These are phyloP conservation scores for Pristionchus fissidentatus DNA, from an alignment of 2,888 invertebrate species.

Conservation along the genomic window DNA sequence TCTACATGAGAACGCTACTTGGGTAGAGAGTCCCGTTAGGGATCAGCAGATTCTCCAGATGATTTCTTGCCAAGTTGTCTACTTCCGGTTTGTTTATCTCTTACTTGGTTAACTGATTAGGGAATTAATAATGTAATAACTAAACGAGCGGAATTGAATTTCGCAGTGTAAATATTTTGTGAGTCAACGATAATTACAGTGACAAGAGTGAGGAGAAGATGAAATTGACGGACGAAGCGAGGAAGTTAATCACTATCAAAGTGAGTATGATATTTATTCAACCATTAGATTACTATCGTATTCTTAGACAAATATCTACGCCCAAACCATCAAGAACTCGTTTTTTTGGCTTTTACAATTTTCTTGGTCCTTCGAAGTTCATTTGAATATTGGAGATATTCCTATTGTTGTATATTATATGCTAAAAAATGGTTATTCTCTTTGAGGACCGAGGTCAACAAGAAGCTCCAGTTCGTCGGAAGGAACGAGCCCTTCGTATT, in stretches of 20 bases:
- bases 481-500: conserved; percentile 69
- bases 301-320: not conserved
- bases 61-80: conserved; percentile 11
- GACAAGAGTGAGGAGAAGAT: conserved; percentile 62
- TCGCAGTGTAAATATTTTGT: no score
- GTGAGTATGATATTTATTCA: conserved; percentile 37
- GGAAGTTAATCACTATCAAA: conserved; percentile 64
- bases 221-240: conserved; percentile 65
- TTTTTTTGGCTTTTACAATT: no score
- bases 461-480: conserved; percentile 49
- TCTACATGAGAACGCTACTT: not conserved
- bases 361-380: no score
- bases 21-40: conserved; percentile 14
- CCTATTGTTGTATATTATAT: no score
- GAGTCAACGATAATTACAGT: conserved; percentile 52
- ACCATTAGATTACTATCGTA: not conserved
- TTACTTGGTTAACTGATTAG: no score
- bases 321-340: not conserved
- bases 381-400: no score
- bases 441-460: conserved; percentile 35
- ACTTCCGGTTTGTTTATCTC: conserved; percentile 5
- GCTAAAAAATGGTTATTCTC: no score
- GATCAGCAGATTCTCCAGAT: not conserved
- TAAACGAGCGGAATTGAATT: no score
- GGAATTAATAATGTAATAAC: no score